Conservation (phyloP, 2,888 invertebrate species). For the Ectobius pallidus region DNA sequence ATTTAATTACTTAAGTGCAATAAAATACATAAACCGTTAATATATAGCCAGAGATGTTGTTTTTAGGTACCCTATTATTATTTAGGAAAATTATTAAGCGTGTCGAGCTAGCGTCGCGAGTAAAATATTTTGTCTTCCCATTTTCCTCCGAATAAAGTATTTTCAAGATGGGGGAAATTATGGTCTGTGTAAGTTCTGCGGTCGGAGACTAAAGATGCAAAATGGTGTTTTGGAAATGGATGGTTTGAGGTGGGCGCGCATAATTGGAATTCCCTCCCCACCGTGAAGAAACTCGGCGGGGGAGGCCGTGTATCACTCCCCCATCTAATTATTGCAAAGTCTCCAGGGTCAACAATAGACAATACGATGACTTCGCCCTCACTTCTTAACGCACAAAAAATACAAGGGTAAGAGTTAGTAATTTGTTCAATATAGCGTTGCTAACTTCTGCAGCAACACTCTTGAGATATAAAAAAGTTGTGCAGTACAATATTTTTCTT, state of each 20-base stretch:
- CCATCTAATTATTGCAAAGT: slow-evolving; percentile 22
- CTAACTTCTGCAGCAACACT: too few species aligned
- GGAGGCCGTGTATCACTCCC: slow-evolving; percentile 20
- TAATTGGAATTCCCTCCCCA: slow-evolving; percentile 24
- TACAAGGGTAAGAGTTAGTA: too few species aligned
- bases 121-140: background rate
- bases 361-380: slow-evolving; percentile 3
- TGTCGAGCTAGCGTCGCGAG: background rate
- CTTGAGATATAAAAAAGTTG: too few species aligned
- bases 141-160: background rate
- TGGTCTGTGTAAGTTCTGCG: background rate
- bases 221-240: slow-evolving; percentile 23
- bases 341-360: slow-evolving; percentile 27
- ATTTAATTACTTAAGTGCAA: too few species aligned
- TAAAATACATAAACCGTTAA: too few species aligned
- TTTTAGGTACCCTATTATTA: too few species aligned
- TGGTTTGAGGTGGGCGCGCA: slow-evolving; percentile 10
- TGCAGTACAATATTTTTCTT: too few species aligned
- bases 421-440: too few species aligned
- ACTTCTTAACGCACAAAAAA: too few species aligned
- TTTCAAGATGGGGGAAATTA: background rate
- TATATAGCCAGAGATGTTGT: too few species aligned
- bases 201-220: slow-evolving; percentile 3
- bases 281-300: background rate
- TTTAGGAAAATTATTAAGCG: too few species aligned